Conservation (phyloP, 2,888 invertebrate species). For the Diadromus collaris region DNA sequence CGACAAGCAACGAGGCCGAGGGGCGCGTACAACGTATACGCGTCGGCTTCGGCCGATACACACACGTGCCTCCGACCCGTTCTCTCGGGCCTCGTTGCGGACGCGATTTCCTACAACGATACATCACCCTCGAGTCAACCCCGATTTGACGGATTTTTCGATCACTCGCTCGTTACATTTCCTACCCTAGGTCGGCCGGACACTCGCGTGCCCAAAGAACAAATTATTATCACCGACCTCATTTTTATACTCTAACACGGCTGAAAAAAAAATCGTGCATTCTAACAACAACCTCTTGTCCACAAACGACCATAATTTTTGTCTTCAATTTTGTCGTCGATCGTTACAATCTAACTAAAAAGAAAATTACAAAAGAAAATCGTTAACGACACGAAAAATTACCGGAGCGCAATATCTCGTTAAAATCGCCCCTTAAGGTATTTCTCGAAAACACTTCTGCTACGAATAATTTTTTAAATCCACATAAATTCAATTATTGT, state of each 20-base stretch:
- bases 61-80: conserved; percentile 13
- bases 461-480: background rate
- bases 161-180: conserved; percentile 10
- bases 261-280: background rate
- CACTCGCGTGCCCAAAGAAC: conserved; percentile 18
- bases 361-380: background rate
- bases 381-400: no score
- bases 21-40: conserved; percentile 61
- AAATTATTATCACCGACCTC: conserved; percentile 14
- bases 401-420: background rate
- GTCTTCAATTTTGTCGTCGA: no score
- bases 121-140: conserved; percentile 17
- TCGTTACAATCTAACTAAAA: no score
- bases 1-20: conserved; percentile 22
- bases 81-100: conserved; percentile 2
- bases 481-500: background rate
- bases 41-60: conserved; percentile 54
- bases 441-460: background rate
- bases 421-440: background rate
- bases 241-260: conserved; percentile 11
- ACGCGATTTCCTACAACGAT: conserved; percentile 35
- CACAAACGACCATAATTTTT: background rate
- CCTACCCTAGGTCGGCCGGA: background rate
- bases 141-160: conserved; percentile 37
- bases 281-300: background rate